Evolutionary conservation across 2,888 invertebrate genomes (phyloP).

Genomic region (Coenonympha arcania): DNA sequence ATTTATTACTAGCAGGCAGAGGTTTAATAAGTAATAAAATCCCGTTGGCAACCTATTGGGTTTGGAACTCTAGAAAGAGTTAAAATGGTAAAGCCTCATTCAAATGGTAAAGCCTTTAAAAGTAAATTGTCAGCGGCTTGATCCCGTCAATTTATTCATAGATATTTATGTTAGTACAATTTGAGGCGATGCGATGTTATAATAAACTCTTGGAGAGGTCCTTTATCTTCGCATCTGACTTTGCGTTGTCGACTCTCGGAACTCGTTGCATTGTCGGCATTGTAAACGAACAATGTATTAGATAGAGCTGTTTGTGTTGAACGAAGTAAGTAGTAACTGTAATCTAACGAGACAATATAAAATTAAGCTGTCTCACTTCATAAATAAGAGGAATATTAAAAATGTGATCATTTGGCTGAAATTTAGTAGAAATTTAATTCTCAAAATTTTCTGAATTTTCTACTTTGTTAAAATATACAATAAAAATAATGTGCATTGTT

Average conservation of each 20-base stretch:
- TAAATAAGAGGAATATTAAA: too few species aligned
- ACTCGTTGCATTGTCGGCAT: slow-evolving; percentile 23
- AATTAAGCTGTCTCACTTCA: too few species aligned
- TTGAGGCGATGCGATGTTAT: slow-evolving; percentile 9
- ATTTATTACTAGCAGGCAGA: too few species aligned
- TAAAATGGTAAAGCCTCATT: too few species aligned
- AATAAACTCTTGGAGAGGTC: slow-evolving; percentile 17
- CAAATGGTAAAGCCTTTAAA: neutral
- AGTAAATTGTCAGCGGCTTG: slow-evolving; percentile 5
- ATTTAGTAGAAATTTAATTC: too few species aligned
- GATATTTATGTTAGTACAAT: slow-evolving; percentile 13
- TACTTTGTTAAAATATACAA: too few species aligned
- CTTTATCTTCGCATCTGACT: slow-evolving; percentile 25
- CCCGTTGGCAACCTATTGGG: neutral
- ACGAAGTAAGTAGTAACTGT: slow-evolving; percentile 23
- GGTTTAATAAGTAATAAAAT: too few species aligned
- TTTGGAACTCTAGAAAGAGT: too few species aligned
- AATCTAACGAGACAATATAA: too few species aligned
- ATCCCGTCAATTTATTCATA: slow-evolving; percentile 14
- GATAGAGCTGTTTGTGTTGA: slow-evolving; percentile 10
- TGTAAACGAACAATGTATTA: slow-evolving; percentile 26
- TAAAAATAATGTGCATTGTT: too few species aligned
- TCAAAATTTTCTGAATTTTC: too few species aligned
- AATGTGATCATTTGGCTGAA: too few species aligned
- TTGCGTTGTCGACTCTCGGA: slow-evolving; percentile 10